Evolutionary conservation across 2,797 vertebrate species (phyloP).

Genomic region (Notolepis coatsorum): DNA sequence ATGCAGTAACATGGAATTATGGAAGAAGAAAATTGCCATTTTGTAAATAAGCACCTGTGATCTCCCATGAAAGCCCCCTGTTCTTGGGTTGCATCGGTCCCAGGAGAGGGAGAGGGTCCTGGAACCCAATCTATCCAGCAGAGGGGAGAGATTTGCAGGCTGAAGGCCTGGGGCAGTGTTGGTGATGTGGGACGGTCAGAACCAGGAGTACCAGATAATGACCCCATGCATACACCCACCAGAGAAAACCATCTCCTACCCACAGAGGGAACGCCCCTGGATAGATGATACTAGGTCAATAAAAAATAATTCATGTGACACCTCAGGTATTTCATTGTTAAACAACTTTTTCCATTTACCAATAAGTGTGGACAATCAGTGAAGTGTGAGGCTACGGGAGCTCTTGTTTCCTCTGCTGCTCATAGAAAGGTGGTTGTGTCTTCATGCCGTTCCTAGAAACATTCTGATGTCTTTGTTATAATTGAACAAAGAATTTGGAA

Average conservation of each 20-base stretch:
- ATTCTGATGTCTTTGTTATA: too few species aligned
- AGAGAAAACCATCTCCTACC: slow-evolving; percentile 68
- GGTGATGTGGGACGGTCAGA: slow-evolving; percentile 71
- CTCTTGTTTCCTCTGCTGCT: slow-evolving; percentile 47
- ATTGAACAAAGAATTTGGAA: too few species aligned
- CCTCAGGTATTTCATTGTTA: slow-evolving; percentile 62
- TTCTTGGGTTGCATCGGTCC: slow-evolving; percentile 76
- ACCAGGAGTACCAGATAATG: slow-evolving; percentile 59
- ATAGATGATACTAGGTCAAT: slow-evolving; percentile 59
- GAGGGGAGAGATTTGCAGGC: slow-evolving; percentile 70
- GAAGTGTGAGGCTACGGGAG: slow-evolving; percentile 54
- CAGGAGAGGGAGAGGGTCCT: slow-evolving; percentile 69
- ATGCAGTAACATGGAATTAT: slow-evolving; percentile 88
- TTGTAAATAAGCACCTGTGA: slow-evolving; percentile 89
- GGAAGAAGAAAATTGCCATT: slow-evolving; percentile 86
- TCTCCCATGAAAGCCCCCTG: slow-evolving; percentile 82
- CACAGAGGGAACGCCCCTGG: slow-evolving; percentile 49
- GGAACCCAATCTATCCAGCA: slow-evolving; percentile 73
- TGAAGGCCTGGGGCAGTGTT: slow-evolving; percentile 66
- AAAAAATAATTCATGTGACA: slow-evolving; percentile 62
- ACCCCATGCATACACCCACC: slow-evolving; percentile 68
- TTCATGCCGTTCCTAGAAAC: slow-evolving; percentile 34
- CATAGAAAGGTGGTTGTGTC: slow-evolving; percentile 39
- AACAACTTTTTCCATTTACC: slow-evolving; percentile 62
- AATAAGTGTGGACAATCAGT: slow-evolving; percentile 61